Evolutionary conservation across 2,888 invertebrate genomes (phyloP).

Genomic region (Synanthedon vespiformis): DNA sequence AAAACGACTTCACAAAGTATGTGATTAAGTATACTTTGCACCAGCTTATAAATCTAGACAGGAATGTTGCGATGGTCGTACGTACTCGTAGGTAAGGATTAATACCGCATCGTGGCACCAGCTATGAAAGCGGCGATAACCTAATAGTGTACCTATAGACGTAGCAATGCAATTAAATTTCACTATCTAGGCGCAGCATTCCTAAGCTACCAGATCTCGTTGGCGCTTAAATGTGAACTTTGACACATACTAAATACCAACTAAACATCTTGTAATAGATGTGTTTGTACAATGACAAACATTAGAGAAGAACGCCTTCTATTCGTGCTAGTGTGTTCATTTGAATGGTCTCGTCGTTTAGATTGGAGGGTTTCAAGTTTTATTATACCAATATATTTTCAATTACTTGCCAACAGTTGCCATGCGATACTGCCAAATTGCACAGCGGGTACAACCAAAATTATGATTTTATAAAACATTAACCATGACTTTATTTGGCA

Average conservation of each 20-base stretch:
- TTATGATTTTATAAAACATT: no score
- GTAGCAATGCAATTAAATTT: conserved; percentile 14
- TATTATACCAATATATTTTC: no score
- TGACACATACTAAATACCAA: conserved; percentile 13
- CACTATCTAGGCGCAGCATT: conserved; percentile 3
- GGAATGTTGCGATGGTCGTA: not conserved
- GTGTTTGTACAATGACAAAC: not conserved
- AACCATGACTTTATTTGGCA: no score
- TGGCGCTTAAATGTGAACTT: conserved; percentile 15
- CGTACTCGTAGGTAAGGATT: not conserved
- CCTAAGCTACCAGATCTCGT: conserved; percentile 2
- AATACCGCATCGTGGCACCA: not conserved
- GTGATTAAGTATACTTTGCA: not conserved
- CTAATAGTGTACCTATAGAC: not conserved
- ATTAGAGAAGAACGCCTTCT: not conserved
- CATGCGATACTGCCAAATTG: no score
- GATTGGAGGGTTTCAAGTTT: no score
- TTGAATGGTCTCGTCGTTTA: no score
- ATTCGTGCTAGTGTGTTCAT: no score
- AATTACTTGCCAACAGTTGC: no score
- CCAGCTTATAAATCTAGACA: not conserved
- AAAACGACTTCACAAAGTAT: not conserved
- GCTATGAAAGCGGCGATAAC: not conserved
- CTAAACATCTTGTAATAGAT: conserved; percentile 1
- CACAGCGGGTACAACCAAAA: no score